Conservation (phyloP, 2,113 vertebrate species). For the Catharus bicknelli region DNA sequence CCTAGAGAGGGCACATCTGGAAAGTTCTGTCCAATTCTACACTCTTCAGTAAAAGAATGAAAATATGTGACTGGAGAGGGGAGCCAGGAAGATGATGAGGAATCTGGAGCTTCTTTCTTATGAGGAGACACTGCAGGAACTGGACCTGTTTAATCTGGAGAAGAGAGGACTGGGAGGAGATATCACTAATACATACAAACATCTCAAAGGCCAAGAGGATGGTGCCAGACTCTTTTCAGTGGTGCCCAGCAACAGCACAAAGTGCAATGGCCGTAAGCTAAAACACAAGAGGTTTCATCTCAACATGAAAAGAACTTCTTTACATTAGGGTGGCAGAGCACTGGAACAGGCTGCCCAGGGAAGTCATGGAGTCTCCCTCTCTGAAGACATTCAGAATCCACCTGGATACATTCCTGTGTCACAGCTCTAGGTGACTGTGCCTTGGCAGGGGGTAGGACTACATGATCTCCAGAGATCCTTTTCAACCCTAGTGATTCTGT, state of each 20-base stretch:
- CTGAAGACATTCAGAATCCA: neutral
- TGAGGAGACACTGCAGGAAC: neutral
- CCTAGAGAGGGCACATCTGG: neutral
- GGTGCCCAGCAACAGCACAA: neutral
- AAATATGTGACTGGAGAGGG: neutral
- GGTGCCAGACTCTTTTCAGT: neutral
- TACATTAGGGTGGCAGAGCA: neutral
- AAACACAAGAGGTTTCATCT: neutral
- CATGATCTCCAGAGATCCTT: neutral
- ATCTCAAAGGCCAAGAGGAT: neutral
- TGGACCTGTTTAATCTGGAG: neutral
- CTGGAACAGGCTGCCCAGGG: neutral
- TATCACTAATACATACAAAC: neutral
- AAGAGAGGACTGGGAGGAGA: neutral
- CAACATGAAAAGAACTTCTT: neutral
- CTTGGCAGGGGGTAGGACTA: neutral
- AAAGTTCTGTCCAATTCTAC: neutral
- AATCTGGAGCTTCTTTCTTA: neutral
- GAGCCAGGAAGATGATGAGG: neutral
- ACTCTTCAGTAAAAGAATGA: neutral
- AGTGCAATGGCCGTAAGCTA: neutral
- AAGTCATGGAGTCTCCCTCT: neutral
- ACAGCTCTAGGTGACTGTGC: neutral
- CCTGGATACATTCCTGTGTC: neutral
- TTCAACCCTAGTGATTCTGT: neutral